Base-by-base conservation (phyloP, 2,888 invertebrate species). In the Bibio marci region DNA sequence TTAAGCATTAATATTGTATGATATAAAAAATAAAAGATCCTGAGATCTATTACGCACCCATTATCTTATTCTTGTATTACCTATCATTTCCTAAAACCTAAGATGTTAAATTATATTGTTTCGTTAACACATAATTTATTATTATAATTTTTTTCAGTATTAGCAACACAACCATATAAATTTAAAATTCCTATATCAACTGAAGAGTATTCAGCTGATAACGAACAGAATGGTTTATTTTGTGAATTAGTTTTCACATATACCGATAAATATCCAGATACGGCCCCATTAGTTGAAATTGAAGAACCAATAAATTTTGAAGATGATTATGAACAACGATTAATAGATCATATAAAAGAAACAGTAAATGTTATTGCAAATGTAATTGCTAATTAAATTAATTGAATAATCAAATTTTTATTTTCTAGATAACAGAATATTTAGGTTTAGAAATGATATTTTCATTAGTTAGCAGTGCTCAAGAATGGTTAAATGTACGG, bases 391-490 rank as follows among this genome's bases (percentile, higher is more conserved):
- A n/a, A n/a, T n/a, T n/a, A n/a, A n/a, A n/a, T n/a, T n/a, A n/a
- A n/a, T n/a, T n/a, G n/a, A n/a, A n/a, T n/a, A n/a, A n/a, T n/a
- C n/a, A n/a, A n/a, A n/a, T n/a, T n/a, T n/a, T n/a, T 13, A 17
- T 33, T 44, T 39, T 43, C 58, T 51, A 77, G 76, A 83, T 80
- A 41, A 67, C 78, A 45, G 88, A 90, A 55, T 94, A 91, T 63
- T 55, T 95, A 38, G 97, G 97, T 2, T 94, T 90, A 83, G 95
- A 90, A 28, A 94, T 97, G 92, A 76, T 95, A 31, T 97, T 95
- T 58, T 91, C 91, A 18, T 61, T 97, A 50, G 92, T 95, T 10
- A 88, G 91, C 30, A 78, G 85, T 17, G 83, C 88, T 4, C 87
- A 91, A 55, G 94, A 95, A 59, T 88, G 88, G 82, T 66, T 95